These are phyloP conservation scores for Ailuropoda melanoleuca DNA, from an alignment of 2,113 vertebrate species.

Conservation along the genomic window DNA sequence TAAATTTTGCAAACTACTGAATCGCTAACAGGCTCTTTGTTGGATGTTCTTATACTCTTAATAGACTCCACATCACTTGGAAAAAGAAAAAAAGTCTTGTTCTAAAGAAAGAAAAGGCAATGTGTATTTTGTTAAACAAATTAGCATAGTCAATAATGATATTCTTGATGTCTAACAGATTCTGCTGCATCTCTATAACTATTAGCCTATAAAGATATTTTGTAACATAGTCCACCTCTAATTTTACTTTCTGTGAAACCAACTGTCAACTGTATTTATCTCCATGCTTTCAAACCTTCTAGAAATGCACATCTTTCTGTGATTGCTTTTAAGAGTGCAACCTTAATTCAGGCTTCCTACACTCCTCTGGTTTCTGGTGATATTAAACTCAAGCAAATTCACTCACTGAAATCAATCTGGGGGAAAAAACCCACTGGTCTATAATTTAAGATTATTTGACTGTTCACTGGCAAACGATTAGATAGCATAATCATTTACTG, in stretches of 20 bases:
- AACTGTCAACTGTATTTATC: slow-evolving; percentile 55
- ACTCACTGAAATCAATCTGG: slow-evolving; percentile 69
- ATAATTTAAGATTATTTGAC: slow-evolving; percentile 83
- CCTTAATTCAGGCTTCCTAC: slow-evolving; percentile 69
- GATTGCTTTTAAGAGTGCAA: slow-evolving; percentile 69
- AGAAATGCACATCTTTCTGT: slow-evolving; percentile 58
- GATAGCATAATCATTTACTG: slow-evolving; percentile 68
- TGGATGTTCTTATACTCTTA: slow-evolving; percentile 75
- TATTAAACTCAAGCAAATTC: slow-evolving; percentile 75
- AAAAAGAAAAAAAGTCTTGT: neutral
- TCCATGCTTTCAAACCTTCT: neutral
- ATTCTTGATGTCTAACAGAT: slow-evolving; percentile 77
- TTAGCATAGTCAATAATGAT: slow-evolving; percentile 75
- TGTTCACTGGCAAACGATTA: slow-evolving; percentile 79
- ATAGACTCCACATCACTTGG: slow-evolving; percentile 67
- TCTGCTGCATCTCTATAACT: slow-evolving; percentile 68
- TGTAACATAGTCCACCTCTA: slow-evolving; percentile 60
- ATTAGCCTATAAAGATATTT: slow-evolving; percentile 69
- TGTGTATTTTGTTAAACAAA: slow-evolving; percentile 81
- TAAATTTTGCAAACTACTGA: slow-evolving; percentile 76
- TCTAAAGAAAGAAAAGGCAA: slow-evolving; percentile 49
- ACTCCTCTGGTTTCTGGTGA: slow-evolving; percentile 55
- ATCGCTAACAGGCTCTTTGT: slow-evolving; percentile 78
- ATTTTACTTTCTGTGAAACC: slow-evolving; percentile 67
- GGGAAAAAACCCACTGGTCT: slow-evolving; percentile 74